Conservation (phyloP, 2,888 invertebrate genomes). For the Eupelmus urozonus region DNA sequence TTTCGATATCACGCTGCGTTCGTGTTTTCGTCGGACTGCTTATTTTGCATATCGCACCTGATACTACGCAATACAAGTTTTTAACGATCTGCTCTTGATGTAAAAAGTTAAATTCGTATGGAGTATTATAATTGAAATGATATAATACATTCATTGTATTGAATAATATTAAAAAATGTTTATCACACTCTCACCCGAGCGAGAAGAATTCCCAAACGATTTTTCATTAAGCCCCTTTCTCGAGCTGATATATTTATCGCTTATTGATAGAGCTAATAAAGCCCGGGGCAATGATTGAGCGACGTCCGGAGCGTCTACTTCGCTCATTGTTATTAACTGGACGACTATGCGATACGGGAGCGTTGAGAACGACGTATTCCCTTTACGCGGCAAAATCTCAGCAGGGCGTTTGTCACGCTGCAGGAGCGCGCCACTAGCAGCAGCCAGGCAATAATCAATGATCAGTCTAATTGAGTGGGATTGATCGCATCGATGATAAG, state of each 20-base stretch:
- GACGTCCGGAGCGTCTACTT: background rate
- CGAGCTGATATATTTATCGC: background rate
- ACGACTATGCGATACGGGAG: background rate
- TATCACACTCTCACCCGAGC: no score
- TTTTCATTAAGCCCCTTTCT: no score
- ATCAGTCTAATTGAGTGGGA: constrained; percentile 77
- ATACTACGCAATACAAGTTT: no score
- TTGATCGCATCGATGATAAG: constrained; percentile 76
- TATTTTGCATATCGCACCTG: no score
- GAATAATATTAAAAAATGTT: no score
- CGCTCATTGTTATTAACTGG: constrained; percentile 40
- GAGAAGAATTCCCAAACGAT: no score
- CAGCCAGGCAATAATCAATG: constrained; percentile 74
- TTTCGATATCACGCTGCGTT: constrained; percentile 9
- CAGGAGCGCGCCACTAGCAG: background rate
- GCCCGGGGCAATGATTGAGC: background rate
- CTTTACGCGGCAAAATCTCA: constrained; percentile 53
- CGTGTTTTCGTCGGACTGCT: constrained; percentile 20
- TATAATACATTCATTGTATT: no score
- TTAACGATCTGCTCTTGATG: no score
- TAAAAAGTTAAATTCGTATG: no score
- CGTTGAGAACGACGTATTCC: constrained; percentile 28
- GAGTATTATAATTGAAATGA: no score
- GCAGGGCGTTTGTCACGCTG: constrained; percentile 42
- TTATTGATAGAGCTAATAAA: constrained; percentile 10